Evolutionary conservation across 2,113 vertebrate genomes (phyloP), one percentile per base, ranked within the genome.

Genomic region (Cricetomys ansorgei): DNA sequence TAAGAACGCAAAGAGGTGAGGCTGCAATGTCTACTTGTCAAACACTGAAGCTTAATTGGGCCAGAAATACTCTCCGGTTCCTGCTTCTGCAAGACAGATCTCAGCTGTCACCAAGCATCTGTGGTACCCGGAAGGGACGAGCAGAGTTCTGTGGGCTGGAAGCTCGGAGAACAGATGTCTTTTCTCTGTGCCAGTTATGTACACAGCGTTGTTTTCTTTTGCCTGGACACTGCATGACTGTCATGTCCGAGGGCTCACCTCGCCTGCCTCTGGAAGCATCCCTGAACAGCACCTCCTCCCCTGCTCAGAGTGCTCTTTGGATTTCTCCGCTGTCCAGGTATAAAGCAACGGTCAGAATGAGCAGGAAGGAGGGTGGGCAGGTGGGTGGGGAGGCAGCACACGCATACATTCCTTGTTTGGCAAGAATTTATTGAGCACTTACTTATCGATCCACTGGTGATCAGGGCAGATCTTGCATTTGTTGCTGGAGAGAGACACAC

Each of bases 91-190:
- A 95, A 98, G 94, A 97, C 80, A 83, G 85, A 93, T 73, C 94
- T 97, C 67, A 37, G 92, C 96, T 96, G 95, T 97, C 91, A 43
- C 91, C 19, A 57, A 97, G 97, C 96, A 97, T 97, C 97, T 98
- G 97, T 95, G 91, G 89, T 80, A 34, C 72, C 96, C 86, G 83
- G 97, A 96, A 97, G 96, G 97, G 94, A 97, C 73, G 12, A 79
- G 94, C 55, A 48, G 91, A 91, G 73, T 86, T 95, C 96, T 91
- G 96, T 94, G 92, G 96, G 95, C 92, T 96, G 96, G 91, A 95
- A 64, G 27, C 62, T 97, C 80, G 86, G 96, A 62, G 81, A 96
- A 67, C 70, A 85, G 94, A 73, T 69, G 79, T 84, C 72, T 72
- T 37, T 10, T n/a, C 15, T 76, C 43, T 27, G 57, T 83, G 92